phyloP scores from a whole-genome alignment of 2,113 vertebrate species.

The Tiliqua scincoides region DNA sequence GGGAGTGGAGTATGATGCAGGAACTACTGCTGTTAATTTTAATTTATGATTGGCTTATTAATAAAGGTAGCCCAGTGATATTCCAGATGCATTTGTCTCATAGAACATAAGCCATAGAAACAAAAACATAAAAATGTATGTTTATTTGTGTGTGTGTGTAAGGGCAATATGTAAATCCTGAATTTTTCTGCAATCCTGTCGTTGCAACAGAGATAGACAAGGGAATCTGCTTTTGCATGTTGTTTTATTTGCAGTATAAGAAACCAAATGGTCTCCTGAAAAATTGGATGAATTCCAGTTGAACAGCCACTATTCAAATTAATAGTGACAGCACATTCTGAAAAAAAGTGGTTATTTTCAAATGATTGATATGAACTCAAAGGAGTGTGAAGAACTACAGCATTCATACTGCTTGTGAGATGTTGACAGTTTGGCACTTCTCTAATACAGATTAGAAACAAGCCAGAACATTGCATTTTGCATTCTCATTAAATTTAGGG shows the following conservation, averaged over 20 bases:
- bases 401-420: conserved; percentile 62
- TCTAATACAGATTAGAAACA: conserved; percentile 77
- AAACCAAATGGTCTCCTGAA: conserved; percentile 72
- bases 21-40: too few species aligned
- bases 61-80: too few species aligned
- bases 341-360: conserved; percentile 77
- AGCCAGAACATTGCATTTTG: conserved; percentile 62
- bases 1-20: too few species aligned
- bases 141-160: too few species aligned
- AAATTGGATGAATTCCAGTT: conserved; percentile 76
- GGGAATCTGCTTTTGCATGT: conserved; percentile 66
- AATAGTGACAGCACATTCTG: conserved; percentile 77
- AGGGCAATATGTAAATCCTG: conserved; percentile 28
- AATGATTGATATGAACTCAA: conserved; percentile 82
- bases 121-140: too few species aligned
- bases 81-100: too few species aligned
- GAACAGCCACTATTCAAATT: conserved; percentile 76
- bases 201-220: conserved; percentile 43
- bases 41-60: too few species aligned
- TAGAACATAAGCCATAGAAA: too few species aligned
- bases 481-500: conserved; percentile 62
- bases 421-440: conserved; percentile 75
- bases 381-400: conserved; percentile 74
- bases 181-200: neutral
- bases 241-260: conserved; percentile 67